Conservation (phyloP, 2,113 vertebrate species). For the Burhinus oedicnemus region DNA sequence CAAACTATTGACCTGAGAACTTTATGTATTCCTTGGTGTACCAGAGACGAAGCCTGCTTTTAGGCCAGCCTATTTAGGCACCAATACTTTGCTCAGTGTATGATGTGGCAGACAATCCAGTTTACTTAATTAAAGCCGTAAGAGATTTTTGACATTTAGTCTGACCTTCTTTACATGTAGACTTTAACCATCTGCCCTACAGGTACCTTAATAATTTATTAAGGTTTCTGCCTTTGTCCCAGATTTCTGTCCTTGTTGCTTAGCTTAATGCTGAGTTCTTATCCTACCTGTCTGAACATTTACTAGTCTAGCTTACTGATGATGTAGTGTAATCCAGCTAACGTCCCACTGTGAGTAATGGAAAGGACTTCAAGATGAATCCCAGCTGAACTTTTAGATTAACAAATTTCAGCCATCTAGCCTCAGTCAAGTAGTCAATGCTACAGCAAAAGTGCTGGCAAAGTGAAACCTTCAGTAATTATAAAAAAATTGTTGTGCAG, state of each 20-base stretch:
- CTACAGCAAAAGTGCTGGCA: not conserved
- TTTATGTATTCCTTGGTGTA: not conserved
- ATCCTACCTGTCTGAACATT: not conserved
- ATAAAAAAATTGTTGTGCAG: not conserved
- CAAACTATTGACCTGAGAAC: not conserved
- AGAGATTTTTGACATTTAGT: not conserved
- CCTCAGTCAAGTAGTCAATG: not conserved
- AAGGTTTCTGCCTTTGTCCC: not conserved
- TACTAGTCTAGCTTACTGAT: not conserved
- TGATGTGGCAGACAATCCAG: not conserved
- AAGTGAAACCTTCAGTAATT: not conserved
- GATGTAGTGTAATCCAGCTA: not conserved
- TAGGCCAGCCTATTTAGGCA: not conserved
- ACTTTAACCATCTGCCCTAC: not conserved
- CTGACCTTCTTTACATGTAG: not conserved
- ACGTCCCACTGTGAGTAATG: not conserved
- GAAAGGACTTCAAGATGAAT: not conserved
- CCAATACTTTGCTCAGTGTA: not conserved
- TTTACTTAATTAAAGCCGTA: not conserved
- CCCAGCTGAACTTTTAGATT: not conserved
- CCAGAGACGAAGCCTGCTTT: not conserved
- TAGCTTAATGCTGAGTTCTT: not conserved
- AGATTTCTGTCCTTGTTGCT: not conserved
- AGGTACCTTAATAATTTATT: not conserved
- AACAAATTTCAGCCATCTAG: not conserved